Base-by-base conservation (phyloP, 2,888 invertebrate species). In the Oegoconia quadripuncta region DNA sequence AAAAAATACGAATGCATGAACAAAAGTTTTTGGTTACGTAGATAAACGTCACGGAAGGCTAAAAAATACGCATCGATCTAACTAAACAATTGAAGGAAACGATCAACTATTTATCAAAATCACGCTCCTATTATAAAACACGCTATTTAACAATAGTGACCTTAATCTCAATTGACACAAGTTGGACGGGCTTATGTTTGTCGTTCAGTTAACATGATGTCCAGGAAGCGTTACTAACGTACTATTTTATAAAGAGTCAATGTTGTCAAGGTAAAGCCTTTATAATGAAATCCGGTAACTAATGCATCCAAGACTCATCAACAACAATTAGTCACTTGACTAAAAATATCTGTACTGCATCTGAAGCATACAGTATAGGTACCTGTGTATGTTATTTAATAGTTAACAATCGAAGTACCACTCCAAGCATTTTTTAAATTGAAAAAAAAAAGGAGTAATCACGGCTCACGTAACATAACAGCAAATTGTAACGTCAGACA, bases 131-230 rank as follows among this genome's bases (percentile, higher is more conserved):
- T 8, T 31, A 32, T 6, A 32, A 32, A 27, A 30, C 7, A 32
- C 13, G 9, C 14, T 18, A 54, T 50, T 46, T 36, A 49, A 52
- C 44, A 52, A 50, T 42, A 48, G 43, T 64, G 72, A 71, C 74
- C 78, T 79, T 67, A 67, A 59, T 66, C 62, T 60, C 62, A 68
- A 73, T 77, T 74, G 64, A 67, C 71, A 69, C 58, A 52, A 46
- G 45, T 56, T 61, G 52, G 64, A 65, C 64, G 64, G 61, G 52
- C 53, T 59, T 52, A 52, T 73, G 65, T 77, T 77, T 79, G 74
- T 70, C 68, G 57, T 64, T 58, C 57, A 69, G 53, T 78, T 78
- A 80, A 69, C 79, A 70, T 54, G 64, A 74, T 69, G 69, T 64
- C 46, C 70, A 79, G 82, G 84, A 83, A 82, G 74, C 58, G 48